These are phyloP conservation scores for Microcebus tavaratra DNA, from an alignment of 2,113 vertebrate species.

Conservation along the genomic window DNA sequence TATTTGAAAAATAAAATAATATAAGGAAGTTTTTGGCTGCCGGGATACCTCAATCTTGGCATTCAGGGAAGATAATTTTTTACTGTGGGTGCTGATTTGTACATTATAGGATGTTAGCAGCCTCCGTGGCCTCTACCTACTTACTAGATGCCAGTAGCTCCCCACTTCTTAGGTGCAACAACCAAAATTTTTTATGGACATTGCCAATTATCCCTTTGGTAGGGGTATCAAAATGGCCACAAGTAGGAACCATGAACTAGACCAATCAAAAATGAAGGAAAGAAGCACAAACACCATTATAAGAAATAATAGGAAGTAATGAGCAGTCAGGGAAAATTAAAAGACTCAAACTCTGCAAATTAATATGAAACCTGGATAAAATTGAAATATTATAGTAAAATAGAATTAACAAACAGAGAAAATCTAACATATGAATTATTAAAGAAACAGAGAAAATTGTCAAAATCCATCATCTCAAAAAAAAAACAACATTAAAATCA, in stretches of 20 bases:
- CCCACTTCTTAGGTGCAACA: neutral
- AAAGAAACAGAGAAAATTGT: neutral
- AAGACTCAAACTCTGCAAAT: neutral
- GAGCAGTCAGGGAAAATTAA: neutral
- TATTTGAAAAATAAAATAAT: slow-evolving; percentile 10
- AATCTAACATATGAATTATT: neutral
- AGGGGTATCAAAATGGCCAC: neutral
- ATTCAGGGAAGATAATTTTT: neutral
- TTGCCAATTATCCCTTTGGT: neutral
- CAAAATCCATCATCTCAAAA: neutral
- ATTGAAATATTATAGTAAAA: neutral
- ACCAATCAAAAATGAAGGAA: neutral
- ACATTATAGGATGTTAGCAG: neutral
- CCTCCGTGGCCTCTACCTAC: neutral
- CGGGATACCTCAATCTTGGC: neutral
- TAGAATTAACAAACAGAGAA: neutral
- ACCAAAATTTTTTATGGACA: neutral
- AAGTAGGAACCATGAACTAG: neutral
- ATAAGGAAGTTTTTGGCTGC: neutral
- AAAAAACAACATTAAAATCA: neutral
- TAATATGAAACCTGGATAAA: slow-evolving; percentile 6
- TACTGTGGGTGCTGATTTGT: neutral
- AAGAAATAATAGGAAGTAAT: neutral
- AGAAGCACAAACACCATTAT: neutral
- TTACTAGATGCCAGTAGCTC: neutral